Evolutionary conservation across 2,113 vertebrate species (phyloP), one percentile per base, ranked within the genome.

Genomic region (Calypte anna): DNA sequence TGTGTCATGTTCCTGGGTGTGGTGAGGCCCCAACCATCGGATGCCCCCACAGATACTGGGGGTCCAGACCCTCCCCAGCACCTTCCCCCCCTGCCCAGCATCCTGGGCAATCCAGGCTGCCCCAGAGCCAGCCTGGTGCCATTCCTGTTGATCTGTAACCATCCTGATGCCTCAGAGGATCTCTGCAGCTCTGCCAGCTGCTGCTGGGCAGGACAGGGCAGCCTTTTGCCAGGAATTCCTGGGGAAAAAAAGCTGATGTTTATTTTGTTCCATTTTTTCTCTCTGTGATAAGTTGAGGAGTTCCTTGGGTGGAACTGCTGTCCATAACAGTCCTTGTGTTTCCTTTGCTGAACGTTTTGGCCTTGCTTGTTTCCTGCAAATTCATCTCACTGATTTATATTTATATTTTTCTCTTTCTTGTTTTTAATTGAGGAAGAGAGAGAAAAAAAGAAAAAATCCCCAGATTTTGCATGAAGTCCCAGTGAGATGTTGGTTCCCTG

Each of bases 401-500:
- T 74, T 40, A 22, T 48, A 0, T 30, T 89, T 86, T 28, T 4
- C 27, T 33, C 16, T 85, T 93, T 51, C 23, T 79, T 0, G 5
- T 22, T 16, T 76, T 87, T 51, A 17, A 23, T 2, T 53, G 33
- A 5, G 13, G 21, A 19, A 30, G 22, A 40, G 44, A 28, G 5
- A 10, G 3, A 22, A 33, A 10, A 10, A 17, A 40, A 20, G 23
- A 30, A 14, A 9, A 6, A 27, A 80, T 5, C 24, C 21, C 28
- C 54, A 17, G 50, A 14, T 6, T 61, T 28, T 7, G 10, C 40
- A 9, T 18, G 31, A 4, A 30, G 22, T 46, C 53, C 40, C 2
- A 0, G 10, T 4, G 30, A 36, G 38, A 13, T 0, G 2, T 24
- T 0, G 7, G 14, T 53, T 51, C 53, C 2, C 2, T 1, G 3